Evolutionary conservation across 2,888 invertebrate genomes (phyloP).

Genomic region (Cephalotes varians): DNA sequence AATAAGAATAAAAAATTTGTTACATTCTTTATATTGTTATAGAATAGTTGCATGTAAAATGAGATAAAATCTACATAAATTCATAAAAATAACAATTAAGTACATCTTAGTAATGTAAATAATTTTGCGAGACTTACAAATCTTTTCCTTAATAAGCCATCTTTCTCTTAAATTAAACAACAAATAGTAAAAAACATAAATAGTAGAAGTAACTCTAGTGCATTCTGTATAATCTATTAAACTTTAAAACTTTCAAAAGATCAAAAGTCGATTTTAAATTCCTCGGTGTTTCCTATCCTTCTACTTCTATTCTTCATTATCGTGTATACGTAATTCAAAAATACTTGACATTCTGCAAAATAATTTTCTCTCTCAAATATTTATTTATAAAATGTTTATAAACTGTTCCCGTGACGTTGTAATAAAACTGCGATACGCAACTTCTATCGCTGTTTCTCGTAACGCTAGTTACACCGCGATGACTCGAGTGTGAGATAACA

Average conservation of each 20-base stretch:
- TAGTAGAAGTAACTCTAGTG: not conserved
- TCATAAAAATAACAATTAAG: not conserved
- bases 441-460: not conserved
- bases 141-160: not conserved
- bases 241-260: not conserved
- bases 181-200: no score
- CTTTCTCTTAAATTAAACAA: not conserved
- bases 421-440: conserved; percentile 12
- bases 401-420: not conserved
- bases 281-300: not conserved
- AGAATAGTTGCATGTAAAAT: not conserved
- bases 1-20: not conserved
- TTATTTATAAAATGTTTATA: not conserved
- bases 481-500: conserved; percentile 9
- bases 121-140: not conserved
- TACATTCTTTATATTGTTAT: not conserved
- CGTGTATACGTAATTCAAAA: not conserved
- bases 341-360: not conserved
- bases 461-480: not conserved
- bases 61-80: no score
- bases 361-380: conserved; percentile 3
- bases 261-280: not conserved
- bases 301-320: not conserved
- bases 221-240: not conserved
- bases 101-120: not conserved